Percentiles rank a stretch among this genome's conserved stretches.
These are phyloP conservation scores for Limnephilus auricula DNA, from an alignment of 2,888 invertebrate genomes.

Conservation along the genomic window DNA sequence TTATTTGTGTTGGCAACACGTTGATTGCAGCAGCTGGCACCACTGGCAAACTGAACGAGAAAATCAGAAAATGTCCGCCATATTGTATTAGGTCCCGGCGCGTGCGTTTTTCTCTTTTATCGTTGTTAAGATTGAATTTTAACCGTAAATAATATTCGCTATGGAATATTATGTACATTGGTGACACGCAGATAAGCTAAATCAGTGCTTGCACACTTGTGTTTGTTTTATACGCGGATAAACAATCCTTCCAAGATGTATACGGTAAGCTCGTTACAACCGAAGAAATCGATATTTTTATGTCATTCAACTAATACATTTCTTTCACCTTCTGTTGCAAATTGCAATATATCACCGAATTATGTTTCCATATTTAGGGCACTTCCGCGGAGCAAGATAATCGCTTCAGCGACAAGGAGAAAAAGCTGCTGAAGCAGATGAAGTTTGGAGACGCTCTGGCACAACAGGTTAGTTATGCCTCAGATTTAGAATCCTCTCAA, in stretches of 20 bases:
- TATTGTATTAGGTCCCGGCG: constrained; percentile 40
- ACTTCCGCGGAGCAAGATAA: constrained; percentile 99
- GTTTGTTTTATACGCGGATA: not conserved
- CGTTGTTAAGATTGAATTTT: not conserved
- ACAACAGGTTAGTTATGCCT: constrained; percentile 83
- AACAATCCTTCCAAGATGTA: constrained; percentile 33
- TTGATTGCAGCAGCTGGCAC: too few species aligned
- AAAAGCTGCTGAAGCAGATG: constrained; percentile 99
- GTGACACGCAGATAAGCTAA: not conserved
- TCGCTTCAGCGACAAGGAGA: constrained; percentile 99
- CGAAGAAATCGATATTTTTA: constrained; percentile 40
- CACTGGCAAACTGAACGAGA: not conserved
- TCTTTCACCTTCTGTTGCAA: not conserved
- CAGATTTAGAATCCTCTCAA: not conserved
- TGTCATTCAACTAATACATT: not conserved
- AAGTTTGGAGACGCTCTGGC: constrained; percentile 96
- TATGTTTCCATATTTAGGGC: constrained; percentile 81
- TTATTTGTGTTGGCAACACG: too few species aligned
- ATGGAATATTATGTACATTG: not conserved
- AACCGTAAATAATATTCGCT: not conserved
- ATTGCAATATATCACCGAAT: not conserved
- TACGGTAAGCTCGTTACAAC: constrained; percentile 21
- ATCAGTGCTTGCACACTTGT: constrained; percentile 4
- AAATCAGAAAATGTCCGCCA: constrained; percentile 40
- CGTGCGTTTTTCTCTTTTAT: constrained; percentile 28